phyloP scores from a whole-genome alignment of 2,888 invertebrate genomes.

The Idaea biselata region DNA sequence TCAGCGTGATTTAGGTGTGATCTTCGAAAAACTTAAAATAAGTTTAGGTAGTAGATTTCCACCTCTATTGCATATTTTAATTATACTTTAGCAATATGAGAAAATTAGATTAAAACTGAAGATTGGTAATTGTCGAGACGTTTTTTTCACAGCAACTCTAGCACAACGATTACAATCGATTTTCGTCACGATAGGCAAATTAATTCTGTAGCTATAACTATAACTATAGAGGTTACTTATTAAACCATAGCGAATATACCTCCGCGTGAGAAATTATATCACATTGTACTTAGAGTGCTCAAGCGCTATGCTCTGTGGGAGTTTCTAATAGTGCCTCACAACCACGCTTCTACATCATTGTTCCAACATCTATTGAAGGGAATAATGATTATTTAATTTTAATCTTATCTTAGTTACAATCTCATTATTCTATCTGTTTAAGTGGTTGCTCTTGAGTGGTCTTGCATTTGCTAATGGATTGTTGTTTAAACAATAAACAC shows the following conservation, averaged over 20 bases:
- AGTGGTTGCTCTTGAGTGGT: slow-evolving; percentile 10
- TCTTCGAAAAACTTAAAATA: background rate
- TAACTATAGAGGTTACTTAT: slow-evolving; percentile 17
- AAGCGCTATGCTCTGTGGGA: slow-evolving; percentile 36
- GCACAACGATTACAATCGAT: slow-evolving; percentile 20
- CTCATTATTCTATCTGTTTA: background rate
- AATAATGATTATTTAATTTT: slow-evolving; percentile 1
- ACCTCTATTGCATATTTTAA: slow-evolving; percentile 10
- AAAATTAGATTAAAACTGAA: background rate
- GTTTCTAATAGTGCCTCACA: slow-evolving; percentile 14
- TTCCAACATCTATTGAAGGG: background rate
- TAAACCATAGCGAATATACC: slow-evolving; percentile 11
- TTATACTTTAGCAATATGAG: background rate
- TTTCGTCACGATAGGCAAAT: slow-evolving; percentile 26
- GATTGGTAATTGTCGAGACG: background rate
- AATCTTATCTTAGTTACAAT: background rate
- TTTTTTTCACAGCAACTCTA: slow-evolving; percentile 17
- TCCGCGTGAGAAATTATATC: slow-evolving; percentile 58
- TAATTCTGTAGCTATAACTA: slow-evolving; percentile 21
- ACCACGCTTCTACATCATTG: background rate
- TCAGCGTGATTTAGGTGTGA: background rate
- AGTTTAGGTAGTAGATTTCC: background rate
- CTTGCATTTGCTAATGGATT: slow-evolving; percentile 28
- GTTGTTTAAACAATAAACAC: slow-evolving; percentile 18
- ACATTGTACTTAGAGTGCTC: slow-evolving; percentile 38